A percentile compares a stretch with the other conserved stretches of the same genome.
Evolutionary conservation across 2,797 vertebrate genomes (phyloP).

Genomic region (Sebastolobus alascanus): DNA sequence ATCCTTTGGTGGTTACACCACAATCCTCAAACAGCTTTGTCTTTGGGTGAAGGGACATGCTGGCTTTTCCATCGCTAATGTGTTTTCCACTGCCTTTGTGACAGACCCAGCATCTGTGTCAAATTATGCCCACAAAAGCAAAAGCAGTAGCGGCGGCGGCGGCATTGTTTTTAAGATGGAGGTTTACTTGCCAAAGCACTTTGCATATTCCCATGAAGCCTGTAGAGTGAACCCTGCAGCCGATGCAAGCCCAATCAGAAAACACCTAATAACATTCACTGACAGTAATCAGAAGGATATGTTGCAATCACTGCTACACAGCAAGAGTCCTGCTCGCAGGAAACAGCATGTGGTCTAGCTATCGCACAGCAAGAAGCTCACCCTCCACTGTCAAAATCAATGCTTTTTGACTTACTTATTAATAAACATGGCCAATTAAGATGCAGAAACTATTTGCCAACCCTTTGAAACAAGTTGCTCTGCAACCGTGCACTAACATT

Average conservation of each 20-base stretch:
- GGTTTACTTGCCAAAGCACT: constrained; percentile 74
- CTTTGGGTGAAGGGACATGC: constrained; percentile 72
- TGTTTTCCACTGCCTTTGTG: constrained; percentile 76
- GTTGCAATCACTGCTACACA: constrained; percentile 85
- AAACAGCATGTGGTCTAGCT: constrained; percentile 74
- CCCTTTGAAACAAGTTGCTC: constrained; percentile 69
- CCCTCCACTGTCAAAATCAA: constrained; percentile 80
- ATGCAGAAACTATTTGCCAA: constrained; percentile 78
- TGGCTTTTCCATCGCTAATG: constrained; percentile 77
- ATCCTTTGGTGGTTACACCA: constrained; percentile 69
- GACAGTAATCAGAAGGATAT: constrained; percentile 85
- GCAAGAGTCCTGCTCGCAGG: constrained; percentile 75
- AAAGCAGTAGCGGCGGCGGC: constrained; percentile 57
- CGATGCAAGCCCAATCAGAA: constrained; percentile 79
- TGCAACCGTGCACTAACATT: constrained; percentile 34
- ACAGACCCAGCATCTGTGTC: constrained; percentile 80
- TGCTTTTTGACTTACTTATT: constrained; percentile 80
- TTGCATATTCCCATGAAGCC: constrained; percentile 82
- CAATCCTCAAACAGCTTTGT: constrained; percentile 79
- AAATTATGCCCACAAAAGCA: constrained; percentile 78
- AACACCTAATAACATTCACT: constrained; percentile 80
- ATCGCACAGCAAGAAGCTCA: constrained; percentile 72
- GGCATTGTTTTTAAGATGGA: constrained; percentile 71
- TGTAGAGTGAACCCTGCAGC: constrained; percentile 76
- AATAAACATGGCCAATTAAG: constrained; percentile 83